A percentile compares a stretch with the other conserved stretches of the same genome.
These are phyloP conservation scores for Allacma fusca DNA, from an alignment of 2,888 invertebrate genomes.

Conservation along the genomic window DNA sequence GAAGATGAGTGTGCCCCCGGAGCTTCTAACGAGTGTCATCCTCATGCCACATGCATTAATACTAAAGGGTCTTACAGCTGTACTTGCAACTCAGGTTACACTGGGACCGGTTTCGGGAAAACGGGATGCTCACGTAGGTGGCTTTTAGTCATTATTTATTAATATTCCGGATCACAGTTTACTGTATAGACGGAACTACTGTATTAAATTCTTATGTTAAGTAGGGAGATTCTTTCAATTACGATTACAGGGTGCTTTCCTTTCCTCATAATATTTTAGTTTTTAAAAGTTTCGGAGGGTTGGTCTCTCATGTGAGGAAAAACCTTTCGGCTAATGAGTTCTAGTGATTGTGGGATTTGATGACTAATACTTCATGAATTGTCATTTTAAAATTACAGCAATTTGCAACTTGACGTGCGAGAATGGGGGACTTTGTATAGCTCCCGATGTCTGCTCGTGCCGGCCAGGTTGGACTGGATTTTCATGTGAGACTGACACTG, in stretches of 20 bases:
- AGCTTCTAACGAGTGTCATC: constrained; percentile 75
- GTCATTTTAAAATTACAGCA: constrained; percentile 68
- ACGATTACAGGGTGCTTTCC: no score
- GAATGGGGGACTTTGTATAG: constrained; percentile 82
- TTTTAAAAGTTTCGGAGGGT: no score
- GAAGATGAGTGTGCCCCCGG: constrained; percentile 82
- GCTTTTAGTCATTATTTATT: not conserved
- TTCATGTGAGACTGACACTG: constrained; percentile 85
- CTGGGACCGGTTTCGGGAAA: constrained; percentile 75
- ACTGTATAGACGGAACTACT: no score
- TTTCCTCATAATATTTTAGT: no score
- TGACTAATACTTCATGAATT: no score
- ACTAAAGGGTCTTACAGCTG: constrained; percentile 82
- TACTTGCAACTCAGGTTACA: constrained; percentile 75
- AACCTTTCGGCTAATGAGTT: no score
- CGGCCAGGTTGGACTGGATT: constrained; percentile 81
- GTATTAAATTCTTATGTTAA: no score
- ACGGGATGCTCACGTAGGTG: constrained; percentile 76
- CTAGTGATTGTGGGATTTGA: not conserved
- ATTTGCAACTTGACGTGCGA: constrained; percentile 80
- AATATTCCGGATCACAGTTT: no score
- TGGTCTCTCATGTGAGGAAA: no score
- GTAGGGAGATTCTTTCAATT: no score
- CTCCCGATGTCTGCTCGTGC: constrained; percentile 81
- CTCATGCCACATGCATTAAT: constrained; percentile 80